Conservation (phyloP, 2,888 invertebrate genomes). For the Ommatoiulus sabulosus region DNA sequence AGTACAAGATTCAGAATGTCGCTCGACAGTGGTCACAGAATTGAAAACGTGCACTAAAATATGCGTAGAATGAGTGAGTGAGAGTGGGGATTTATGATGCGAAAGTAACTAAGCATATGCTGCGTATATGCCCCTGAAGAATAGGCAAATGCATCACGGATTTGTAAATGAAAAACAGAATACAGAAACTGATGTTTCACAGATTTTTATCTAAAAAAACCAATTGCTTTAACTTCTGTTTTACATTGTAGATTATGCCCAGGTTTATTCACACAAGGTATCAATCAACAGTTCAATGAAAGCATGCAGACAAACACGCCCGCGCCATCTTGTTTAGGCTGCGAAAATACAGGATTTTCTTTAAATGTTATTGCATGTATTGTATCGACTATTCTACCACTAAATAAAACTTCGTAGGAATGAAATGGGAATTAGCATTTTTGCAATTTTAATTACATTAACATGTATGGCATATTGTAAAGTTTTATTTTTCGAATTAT, state of each 20-base stretch:
- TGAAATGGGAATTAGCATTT: too few relatives aligned
- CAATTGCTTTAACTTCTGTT: background rate
- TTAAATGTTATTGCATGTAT: background rate
- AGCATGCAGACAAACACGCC: background rate
- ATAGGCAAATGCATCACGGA: too few relatives aligned
- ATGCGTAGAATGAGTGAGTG: too few relatives aligned
- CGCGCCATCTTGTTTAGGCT: constrained; percentile 7
- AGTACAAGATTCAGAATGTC: too few relatives aligned
- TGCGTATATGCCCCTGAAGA: background rate
- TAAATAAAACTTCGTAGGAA: background rate
- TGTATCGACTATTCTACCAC: background rate
- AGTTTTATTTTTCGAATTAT: too few relatives aligned
- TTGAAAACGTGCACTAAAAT: background rate
- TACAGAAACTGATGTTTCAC: background rate
- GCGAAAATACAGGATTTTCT: background rate
- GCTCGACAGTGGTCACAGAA: too few relatives aligned
- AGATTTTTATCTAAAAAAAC: background rate
- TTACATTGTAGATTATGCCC: background rate
- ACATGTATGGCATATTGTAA: too few relatives aligned
- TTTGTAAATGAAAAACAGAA: background rate
- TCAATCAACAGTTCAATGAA: background rate
- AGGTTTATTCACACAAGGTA: background rate
- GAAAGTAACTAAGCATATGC: too few relatives aligned
- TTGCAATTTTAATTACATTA: too few relatives aligned
- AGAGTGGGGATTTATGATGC: too few relatives aligned